These are phyloP conservation scores for Tachuris rubrigastra DNA, from an alignment of 2,113 vertebrate genomes.

Conservation along the genomic window DNA sequence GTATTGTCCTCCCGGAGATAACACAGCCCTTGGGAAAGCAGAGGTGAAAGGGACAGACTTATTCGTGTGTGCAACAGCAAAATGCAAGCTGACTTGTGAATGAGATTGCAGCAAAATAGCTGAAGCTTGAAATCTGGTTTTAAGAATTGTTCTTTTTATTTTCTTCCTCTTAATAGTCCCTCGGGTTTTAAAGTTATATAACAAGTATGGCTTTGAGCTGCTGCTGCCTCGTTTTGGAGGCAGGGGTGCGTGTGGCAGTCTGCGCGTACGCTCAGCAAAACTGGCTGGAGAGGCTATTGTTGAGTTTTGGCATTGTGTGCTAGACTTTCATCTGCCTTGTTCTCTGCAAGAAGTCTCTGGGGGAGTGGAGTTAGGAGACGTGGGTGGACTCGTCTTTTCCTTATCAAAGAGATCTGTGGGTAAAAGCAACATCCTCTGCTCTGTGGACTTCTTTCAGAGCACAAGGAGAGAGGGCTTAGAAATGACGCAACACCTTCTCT, in stretches of 20 bases:
- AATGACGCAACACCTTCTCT: not conserved
- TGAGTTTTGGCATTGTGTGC: not conserved
- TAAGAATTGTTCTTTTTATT: not conserved
- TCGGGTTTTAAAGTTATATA: not conserved
- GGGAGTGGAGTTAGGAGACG: not conserved
- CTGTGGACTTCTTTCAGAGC: not conserved
- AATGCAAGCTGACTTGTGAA: constrained; percentile 1
- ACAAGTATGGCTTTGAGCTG: not conserved
- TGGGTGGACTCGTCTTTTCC: not conserved
- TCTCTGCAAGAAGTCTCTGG: not conserved
- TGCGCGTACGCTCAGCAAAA: not conserved
- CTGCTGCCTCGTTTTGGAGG: not conserved
- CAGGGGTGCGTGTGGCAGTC: not conserved
- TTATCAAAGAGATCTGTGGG: not conserved
- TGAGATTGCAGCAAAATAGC: not conserved
- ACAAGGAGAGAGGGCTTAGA: not conserved
- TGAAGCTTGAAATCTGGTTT: constrained; percentile 19
- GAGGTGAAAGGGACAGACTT: constrained; percentile 7
- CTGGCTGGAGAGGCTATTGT: not conserved
- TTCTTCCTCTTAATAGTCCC: not conserved
- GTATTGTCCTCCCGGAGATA: not conserved
- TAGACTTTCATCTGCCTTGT: not conserved
- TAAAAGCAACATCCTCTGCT: not conserved
- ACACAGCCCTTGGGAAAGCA: not conserved
- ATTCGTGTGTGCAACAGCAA: not conserved